phyloP scores from a whole-genome alignment of 2,113 vertebrate genomes.

The Nyctereutes procyonoides region DNA sequence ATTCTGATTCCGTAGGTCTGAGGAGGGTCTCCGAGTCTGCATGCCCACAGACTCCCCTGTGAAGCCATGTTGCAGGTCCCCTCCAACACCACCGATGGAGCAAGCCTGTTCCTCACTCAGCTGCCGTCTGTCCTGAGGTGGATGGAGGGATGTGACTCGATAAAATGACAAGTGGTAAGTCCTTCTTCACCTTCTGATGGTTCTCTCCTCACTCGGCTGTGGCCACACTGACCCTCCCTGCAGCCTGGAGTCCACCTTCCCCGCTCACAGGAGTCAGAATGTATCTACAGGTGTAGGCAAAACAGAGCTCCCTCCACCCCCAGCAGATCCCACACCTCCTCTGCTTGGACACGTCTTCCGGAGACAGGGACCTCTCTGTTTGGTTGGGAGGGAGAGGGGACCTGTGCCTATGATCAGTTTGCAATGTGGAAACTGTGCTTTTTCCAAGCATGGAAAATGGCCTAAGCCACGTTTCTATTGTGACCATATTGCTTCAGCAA shows the following conservation, averaged over 20 bases:
- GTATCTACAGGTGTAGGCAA: not conserved
- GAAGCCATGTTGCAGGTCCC: not conserved
- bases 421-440: not conserved
- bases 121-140: not conserved
- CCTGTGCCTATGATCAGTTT: not conserved
- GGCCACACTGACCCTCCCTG: no score
- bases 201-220: rapidly evolving
- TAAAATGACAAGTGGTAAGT: not conserved
- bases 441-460: not conserved
- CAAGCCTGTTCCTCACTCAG: not conserved
- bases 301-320: not conserved
- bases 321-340: not conserved
- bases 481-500: not conserved
- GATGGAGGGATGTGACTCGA: not conserved
- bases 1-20: slow-evolving; percentile 17
- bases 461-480: not conserved
- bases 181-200: not conserved
- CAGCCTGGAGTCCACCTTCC: not conserved
- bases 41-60: not conserved
- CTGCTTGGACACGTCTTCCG: not conserved
- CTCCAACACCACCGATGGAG: not conserved
- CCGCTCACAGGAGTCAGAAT: not conserved
- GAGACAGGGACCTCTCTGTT: not conserved
- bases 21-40: not conserved
- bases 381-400: not conserved